Conservation (phyloP, 1,140 invertebrate species). For the Anastrepha obliqua region DNA sequence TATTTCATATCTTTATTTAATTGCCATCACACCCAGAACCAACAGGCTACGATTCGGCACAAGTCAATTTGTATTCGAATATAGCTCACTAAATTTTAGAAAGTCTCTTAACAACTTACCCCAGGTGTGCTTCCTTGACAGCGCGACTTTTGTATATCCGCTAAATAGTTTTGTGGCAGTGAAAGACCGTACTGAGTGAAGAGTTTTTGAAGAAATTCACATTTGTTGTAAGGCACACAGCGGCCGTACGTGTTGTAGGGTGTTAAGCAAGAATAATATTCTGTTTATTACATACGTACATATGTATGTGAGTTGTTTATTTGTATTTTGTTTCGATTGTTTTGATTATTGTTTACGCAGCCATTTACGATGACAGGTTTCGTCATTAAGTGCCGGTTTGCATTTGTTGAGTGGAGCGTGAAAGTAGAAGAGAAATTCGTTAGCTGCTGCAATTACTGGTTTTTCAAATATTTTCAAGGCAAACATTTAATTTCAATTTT, state of each 20-base stretch:
- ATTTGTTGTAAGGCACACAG: background rate
- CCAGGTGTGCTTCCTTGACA: background rate
- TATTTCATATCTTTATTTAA: too few species aligned
- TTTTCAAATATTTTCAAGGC: background rate
- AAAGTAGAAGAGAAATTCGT: conserved; percentile 47
- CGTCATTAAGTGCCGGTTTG: conserved; percentile 14
- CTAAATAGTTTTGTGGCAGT: background rate
- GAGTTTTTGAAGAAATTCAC: conserved; percentile 25
- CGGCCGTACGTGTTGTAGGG: conserved; percentile 23
- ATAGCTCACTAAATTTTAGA: background rate
- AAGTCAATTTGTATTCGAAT: too few species aligned
- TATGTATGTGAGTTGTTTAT: background rate
- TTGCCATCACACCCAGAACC: too few species aligned
- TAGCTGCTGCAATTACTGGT: conserved; percentile 21
- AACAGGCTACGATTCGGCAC: too few species aligned
- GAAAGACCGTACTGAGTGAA: background rate
- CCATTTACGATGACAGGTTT: background rate
- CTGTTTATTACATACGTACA: background rate
- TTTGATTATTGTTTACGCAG: conserved; percentile 5
- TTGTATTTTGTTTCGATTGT: background rate
- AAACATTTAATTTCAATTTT: background rate
- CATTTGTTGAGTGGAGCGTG: background rate
- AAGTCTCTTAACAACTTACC: background rate
- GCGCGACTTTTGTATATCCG: background rate
- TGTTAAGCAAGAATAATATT: conserved; percentile 43